A percentile compares a stretch with the other conserved stretches of the same genome.
phyloP scores from a whole-genome alignment of 1,140 invertebrate species.

The Centruroides sculpturatus region DNA sequence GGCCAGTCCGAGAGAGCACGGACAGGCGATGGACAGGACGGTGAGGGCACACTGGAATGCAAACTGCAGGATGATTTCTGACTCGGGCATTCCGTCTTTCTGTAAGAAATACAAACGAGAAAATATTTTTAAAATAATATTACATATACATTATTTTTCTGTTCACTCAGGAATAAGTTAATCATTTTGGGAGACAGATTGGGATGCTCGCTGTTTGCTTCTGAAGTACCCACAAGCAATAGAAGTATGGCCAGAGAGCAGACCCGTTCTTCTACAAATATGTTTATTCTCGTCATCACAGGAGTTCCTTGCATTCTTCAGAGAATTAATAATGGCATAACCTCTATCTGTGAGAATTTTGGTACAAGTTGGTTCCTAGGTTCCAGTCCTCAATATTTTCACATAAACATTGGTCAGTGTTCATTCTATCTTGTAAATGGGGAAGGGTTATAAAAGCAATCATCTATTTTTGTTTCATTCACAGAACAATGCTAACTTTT shows the following conservation, averaged over 20 bases:
- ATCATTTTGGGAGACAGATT: constrained; percentile 26
- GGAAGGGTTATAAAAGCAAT: too few species aligned
- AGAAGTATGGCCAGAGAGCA: constrained; percentile 50
- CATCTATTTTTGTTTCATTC: too few species aligned
- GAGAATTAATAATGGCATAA: too few species aligned
- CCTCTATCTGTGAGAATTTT: too few species aligned
- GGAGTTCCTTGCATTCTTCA: constrained; percentile 64
- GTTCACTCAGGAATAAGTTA: too few species aligned
- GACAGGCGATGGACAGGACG: constrained; percentile 94
- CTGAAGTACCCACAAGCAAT: constrained; percentile 69
- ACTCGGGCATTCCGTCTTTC: constrained; percentile 35
- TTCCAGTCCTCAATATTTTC: too few species aligned
- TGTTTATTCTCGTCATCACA: constrained; percentile 53
- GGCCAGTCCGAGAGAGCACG: constrained; percentile 90
- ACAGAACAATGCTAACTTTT: too few species aligned
- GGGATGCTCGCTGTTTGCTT: constrained; percentile 91
- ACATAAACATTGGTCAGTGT: too few species aligned
- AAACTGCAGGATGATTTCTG: constrained; percentile 62
- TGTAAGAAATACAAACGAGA: constrained; percentile 13
- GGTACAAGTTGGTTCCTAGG: too few species aligned
- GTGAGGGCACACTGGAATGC: constrained; percentile 92
- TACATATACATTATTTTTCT: too few species aligned
- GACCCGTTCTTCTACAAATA: constrained; percentile 50
- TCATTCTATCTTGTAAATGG: too few species aligned
- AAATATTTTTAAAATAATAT: too few species aligned